Conservation (phyloP, 2,113 vertebrate species). For the Pelodiscus sinensis region DNA sequence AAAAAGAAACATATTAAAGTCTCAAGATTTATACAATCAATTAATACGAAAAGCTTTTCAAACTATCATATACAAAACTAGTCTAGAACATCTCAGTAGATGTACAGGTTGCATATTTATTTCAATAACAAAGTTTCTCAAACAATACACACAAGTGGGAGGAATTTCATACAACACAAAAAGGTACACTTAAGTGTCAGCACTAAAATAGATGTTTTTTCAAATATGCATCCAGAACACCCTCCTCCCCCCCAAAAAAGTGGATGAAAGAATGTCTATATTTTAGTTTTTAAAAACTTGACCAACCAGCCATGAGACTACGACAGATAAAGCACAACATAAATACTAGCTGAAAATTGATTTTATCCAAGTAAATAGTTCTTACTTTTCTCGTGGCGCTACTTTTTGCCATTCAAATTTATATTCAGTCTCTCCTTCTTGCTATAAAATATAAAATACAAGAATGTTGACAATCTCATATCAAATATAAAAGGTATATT, state of each 20-base stretch:
- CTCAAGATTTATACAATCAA: not conserved
- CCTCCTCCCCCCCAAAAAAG: too few species aligned
- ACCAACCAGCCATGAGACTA: not conserved
- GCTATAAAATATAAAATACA: conserved; percentile 64
- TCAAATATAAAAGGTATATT: conserved; percentile 16
- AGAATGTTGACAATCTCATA: conserved; percentile 16
- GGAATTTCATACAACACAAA: not conserved
- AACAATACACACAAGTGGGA: not conserved
- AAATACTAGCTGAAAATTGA: not conserved
- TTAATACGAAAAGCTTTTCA: not conserved
- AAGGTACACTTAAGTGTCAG: not conserved
- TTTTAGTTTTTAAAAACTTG: not conserved
- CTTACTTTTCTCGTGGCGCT: conserved; percentile 97
- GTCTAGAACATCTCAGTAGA: not conserved
- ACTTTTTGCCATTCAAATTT: conserved; percentile 99
- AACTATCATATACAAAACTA: not conserved
- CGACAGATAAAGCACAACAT: not conserved
- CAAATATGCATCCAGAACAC: not conserved
- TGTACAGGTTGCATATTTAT: not conserved
- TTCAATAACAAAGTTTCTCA: not conserved
- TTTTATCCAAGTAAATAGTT: not conserved
- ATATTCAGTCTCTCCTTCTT: conserved; percentile 94
- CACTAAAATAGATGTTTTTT: not conserved
- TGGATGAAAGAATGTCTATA: not conserved
- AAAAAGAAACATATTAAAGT: not conserved